A percentile compares a stretch with the other conserved stretches of the same genome.
Conservation (phyloP, 2,888 invertebrate genomes). For the Taphrorychus bicolor region DNA sequence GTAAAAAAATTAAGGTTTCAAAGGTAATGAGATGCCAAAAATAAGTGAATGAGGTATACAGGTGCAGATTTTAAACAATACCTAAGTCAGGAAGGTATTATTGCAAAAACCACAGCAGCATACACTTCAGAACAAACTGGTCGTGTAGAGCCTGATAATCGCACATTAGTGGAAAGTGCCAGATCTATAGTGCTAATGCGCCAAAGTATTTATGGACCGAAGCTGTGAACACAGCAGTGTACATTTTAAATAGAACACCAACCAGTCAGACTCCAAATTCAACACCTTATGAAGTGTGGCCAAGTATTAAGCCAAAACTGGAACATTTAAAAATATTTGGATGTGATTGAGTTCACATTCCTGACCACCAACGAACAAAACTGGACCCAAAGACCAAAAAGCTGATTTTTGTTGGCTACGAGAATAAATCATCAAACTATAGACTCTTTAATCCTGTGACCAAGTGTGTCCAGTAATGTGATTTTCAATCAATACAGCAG, state of each 20-base stretch:
- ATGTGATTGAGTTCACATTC: slow-evolving; percentile 1
- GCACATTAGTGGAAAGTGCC: slow-evolving; percentile 52
- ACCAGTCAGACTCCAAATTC: slow-evolving; percentile 46
- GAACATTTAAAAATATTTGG: slow-evolving; percentile 21
- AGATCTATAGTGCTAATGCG: slow-evolving; percentile 48
- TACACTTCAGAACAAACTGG: slow-evolving; percentile 52
- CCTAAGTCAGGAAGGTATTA: slow-evolving; percentile 47
- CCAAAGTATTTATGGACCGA: slow-evolving; percentile 48
- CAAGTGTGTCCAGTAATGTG: too few species aligned
- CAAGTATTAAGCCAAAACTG: slow-evolving; percentile 4
- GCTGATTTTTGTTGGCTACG: slow-evolving; percentile 12
- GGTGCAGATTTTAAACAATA: slow-evolving; percentile 37
- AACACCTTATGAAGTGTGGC: slow-evolving; percentile 41
- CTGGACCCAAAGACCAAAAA: not conserved
- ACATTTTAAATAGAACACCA: slow-evolving; percentile 49
- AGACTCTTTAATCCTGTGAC: not conserved
- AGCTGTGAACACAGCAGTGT: slow-evolving; percentile 47
- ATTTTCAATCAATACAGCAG: too few species aligned
- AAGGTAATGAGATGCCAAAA: slow-evolving; percentile 23
- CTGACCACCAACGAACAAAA: not conserved
- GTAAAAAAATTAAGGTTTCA: too few species aligned
- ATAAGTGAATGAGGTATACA: slow-evolving; percentile 44
- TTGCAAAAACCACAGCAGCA: slow-evolving; percentile 43
- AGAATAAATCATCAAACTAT: slow-evolving; percentile 7
- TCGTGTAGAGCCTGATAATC: slow-evolving; percentile 48